phyloP scores from a whole-genome alignment of 1,140 invertebrate species.

The Drosophila santomea region DNA sequence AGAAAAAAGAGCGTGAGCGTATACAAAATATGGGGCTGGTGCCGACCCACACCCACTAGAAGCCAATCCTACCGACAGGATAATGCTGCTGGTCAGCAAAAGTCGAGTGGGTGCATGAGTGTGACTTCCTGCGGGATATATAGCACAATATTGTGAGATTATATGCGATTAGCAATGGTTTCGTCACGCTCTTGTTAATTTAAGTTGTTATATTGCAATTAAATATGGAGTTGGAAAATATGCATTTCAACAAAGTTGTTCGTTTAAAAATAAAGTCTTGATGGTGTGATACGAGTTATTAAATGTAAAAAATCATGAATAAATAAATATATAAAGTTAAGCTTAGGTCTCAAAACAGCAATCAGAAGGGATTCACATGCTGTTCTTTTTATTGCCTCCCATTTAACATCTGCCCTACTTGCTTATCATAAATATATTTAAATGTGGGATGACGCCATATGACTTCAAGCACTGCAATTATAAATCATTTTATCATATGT shows the following conservation, averaged over 20 bases:
- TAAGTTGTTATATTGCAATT: neutral
- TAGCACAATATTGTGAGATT: constrained; percentile 1
- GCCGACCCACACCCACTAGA: neutral
- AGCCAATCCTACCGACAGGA: constrained; percentile 19
- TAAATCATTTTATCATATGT: neutral
- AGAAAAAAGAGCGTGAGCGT: constrained; percentile 3
- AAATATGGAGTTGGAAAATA: too few species aligned
- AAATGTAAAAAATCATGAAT: neutral
- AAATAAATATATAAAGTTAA: neutral
- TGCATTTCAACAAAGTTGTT: too few species aligned
- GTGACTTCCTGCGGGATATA: constrained; percentile 5
- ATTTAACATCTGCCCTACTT: neutral
- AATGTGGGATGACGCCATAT: neutral
- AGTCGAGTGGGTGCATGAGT: constrained; percentile 13
- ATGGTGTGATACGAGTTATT: too few species aligned
- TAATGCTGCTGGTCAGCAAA: constrained; percentile 37
- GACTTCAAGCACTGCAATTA: neutral
- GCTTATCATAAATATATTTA: neutral
- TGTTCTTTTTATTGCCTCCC: neutral
- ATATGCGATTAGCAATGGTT: constrained; percentile 1
- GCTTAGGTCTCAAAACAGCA: neutral
- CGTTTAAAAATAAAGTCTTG: too few species aligned
- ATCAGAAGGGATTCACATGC: neutral
- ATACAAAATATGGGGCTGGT: constrained; percentile 23
- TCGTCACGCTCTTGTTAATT: neutral